Evolutionary conservation across 2,888 invertebrate species (phyloP), one percentile per base, ranked within the genome.

Genomic region (Platycheirus rosarum): DNA sequence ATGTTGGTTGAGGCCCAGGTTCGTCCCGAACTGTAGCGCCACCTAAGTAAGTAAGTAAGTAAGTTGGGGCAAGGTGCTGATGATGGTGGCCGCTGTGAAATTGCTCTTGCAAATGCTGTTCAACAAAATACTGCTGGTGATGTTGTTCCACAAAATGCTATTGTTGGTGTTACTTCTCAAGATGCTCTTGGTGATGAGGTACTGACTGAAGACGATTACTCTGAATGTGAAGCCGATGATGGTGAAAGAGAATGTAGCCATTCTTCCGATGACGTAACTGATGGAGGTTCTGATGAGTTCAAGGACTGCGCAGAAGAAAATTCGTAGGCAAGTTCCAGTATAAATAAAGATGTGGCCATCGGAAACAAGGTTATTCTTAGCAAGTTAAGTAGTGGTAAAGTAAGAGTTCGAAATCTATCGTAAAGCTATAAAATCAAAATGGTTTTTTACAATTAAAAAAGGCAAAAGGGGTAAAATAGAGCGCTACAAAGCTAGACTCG

Each of bases 401-500:
- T 57, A n/a, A 62, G 37, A 62, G 26, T 57, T 51, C 51, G 51
- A 44, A 16, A 16, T 11, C 2, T 9, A 20, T 44, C 29, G 69
- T 6, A 44, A 53, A 11, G 57, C 57, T 16, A 84, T 86, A 20
- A 85, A 75, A 42, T 85, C 74, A 11, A 85, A 85, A 35, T 87
- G 86, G 86, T 85, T 86, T 0, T 86, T 82, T 55, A 86, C 80
- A 62, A 60, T 84, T 2, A 88, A 87, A 73, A 49, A 42, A 6
- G 71, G 85, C 18, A 69, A 76, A 53, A 53, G 79, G 37, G 86
- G 86, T 46, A 73, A 80, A 32, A 48, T 85, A 7, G 32, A 51
- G 3, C 60, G 76, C 13, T 85, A 84, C 29, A 87, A 86, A 23
- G 23, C 23, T 6, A 23, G 23, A 23, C 23, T 23, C 23, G 23